Evolutionary conservation across 2,113 vertebrate species (phyloP).

Genomic region (Callocephalon fimbriatum): DNA sequence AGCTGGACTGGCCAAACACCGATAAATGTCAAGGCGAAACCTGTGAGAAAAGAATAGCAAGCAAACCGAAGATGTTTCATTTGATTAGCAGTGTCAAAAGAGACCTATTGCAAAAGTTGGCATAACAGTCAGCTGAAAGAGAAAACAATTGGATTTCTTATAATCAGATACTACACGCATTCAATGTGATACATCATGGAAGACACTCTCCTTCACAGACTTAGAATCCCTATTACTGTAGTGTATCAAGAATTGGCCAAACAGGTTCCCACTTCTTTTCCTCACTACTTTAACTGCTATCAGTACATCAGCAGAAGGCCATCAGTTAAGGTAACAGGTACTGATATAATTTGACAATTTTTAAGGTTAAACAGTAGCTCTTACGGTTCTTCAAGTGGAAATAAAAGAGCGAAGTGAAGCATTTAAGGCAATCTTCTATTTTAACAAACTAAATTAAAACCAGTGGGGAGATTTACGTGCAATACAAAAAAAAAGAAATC

Average conservation of each 20-base stretch:
- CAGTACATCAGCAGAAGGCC: neutral
- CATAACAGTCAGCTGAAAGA: neutral
- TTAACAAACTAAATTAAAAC: neutral
- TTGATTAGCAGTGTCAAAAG: neutral
- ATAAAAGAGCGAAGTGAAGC: neutral
- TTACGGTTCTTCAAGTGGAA: neutral
- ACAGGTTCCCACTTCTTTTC: neutral
- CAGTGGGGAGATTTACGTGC: neutral
- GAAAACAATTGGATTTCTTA: neutral
- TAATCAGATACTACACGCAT: neutral
- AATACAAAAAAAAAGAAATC: neutral
- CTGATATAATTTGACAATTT: neutral
- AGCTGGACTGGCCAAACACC: constrained; percentile 95
- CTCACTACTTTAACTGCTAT: neutral
- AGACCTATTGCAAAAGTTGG: neutral
- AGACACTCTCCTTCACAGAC: neutral
- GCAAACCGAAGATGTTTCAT: neutral
- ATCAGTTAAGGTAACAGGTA: neutral
- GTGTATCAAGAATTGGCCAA: neutral
- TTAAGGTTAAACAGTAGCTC: neutral
- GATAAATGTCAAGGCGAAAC: constrained; percentile 98
- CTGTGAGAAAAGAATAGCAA: constrained; percentile 67
- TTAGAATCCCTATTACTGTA: neutral
- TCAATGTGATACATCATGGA: neutral
- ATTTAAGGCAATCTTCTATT: neutral